These are phyloP conservation scores for Onychomys leucogaster DNA, from an alignment of 2,797 vertebrate species.

Conservation along the genomic window DNA sequence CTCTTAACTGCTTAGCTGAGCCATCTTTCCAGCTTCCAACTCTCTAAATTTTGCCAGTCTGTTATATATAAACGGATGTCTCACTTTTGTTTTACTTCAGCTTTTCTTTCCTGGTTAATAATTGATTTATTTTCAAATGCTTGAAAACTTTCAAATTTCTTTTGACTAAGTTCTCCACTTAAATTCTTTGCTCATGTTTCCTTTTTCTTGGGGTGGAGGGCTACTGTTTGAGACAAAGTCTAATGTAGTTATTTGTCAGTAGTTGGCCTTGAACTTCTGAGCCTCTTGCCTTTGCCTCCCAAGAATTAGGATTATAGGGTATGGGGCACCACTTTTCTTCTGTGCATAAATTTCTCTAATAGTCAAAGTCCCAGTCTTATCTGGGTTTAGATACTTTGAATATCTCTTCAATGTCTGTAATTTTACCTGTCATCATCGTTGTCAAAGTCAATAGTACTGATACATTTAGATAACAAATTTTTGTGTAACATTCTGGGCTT, in stretches of 20 bases:
- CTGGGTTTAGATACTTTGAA: neutral
- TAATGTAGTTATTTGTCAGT: neutral
- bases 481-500: neutral
- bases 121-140: neutral
- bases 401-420: neutral
- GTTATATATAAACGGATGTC: neutral
- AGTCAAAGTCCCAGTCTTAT: neutral
- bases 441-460: neutral
- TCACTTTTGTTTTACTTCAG: constrained; percentile 14
- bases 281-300: no score
- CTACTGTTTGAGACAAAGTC: neutral
- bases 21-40: neutral
- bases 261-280: neutral
- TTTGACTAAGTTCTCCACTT: neutral
- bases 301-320: neutral
- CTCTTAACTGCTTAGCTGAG: neutral
- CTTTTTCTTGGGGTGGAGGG: neutral
- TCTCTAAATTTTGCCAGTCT: neutral
- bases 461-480: neutral
- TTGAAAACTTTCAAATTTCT: neutral
- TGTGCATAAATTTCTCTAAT: neutral
- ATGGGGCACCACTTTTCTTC: neutral
- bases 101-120: neutral
- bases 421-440: neutral
- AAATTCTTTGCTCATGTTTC: neutral